Base-by-base conservation (phyloP, 2,797 vertebrate species). In the Amblyopsis hoosieri region DNA sequence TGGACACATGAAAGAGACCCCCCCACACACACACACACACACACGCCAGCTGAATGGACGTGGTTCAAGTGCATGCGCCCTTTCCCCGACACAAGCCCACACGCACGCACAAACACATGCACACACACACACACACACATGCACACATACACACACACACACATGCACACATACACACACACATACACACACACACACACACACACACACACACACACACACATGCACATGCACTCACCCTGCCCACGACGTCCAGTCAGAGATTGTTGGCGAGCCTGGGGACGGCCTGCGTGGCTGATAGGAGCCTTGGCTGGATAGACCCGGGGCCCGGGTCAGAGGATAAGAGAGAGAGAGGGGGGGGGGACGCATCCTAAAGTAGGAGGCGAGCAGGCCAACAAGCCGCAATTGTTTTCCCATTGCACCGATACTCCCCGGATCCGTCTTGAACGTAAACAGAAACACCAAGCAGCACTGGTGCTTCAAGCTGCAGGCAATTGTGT, bases 1-100 rank as follows among this genome's bases (percentile, higher is more conserved):
- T 73, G 68, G 74, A 67, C 80, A 72, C 63, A 75, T 79, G 76
- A 77, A 75, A 72, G 45, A 49, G 61, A 72, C 69, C 74, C 74
- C 78, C 74, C 71, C 63, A 11, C 54, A 59, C 71, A 23, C 19
- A 23, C 19, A 23, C 19, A 23, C 19, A 23, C 19, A 3, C 19
- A 23, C 19, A 23, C 19, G 13, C 46, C 1, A n/a, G 57, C n/a
- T 75, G 62, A 79, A 79, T 74, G 59, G 72, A 60, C 17, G 15
- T 68, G 31, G 78, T 85, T 85, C 78, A 85, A 83, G 78, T 78
- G 80, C 76, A 82, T 69, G 47, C 75, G 65, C 67, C 78, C 74
- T 76, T 65, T 17, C 64, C 67, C 69, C 67, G 66, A 55, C 33
- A 12, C 23, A 33, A 7, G 31, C 31, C 31, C 33, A 63, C 68